phyloP scores from a whole-genome alignment of 2,797 vertebrate species.

The Acanthis flammea region DNA sequence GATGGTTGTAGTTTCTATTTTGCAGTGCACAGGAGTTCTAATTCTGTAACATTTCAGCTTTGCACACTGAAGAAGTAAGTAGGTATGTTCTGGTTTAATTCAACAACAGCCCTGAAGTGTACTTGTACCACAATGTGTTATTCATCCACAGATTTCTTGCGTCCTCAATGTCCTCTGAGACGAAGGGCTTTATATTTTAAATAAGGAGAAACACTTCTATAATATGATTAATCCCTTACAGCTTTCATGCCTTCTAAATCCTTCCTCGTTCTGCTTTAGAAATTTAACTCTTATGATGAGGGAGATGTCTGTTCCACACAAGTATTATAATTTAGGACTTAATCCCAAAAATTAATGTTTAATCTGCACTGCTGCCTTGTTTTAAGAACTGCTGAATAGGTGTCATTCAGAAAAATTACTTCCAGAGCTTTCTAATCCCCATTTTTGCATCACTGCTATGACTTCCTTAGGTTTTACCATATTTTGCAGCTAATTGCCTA shows the following conservation, averaged over 20 bases:
- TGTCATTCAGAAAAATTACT: conserved; percentile 28
- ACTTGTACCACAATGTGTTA: background rate
- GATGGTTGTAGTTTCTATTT: background rate
- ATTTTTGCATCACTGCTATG: conserved; percentile 7
- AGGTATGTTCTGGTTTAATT: background rate
- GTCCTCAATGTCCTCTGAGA: conserved; percentile 5
- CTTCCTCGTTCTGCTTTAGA: background rate
- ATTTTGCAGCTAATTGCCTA: conserved; percentile 36
- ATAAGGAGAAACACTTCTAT: conserved; percentile 6
- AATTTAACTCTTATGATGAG: background rate
- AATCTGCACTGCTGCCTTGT: conserved; percentile 21
- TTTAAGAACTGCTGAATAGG: conserved; percentile 15
- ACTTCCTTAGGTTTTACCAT: conserved; percentile 29
- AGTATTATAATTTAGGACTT: conserved; percentile 37
- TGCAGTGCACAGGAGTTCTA: background rate
- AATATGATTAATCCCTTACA: conserved; percentile 31
- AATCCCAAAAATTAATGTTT: conserved; percentile 57
- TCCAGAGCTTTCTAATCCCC: conserved; percentile 13
- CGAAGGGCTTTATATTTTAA: background rate
- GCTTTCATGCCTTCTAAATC: conserved; percentile 47
- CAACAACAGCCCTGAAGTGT: background rate
- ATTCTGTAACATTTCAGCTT: background rate
- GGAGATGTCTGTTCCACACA: background rate
- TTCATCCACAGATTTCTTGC: background rate
- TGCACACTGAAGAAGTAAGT: background rate